Base-by-base conservation (phyloP, 35 echinoderm and acorn worm genomes). In the Diadema setosum region DNA sequence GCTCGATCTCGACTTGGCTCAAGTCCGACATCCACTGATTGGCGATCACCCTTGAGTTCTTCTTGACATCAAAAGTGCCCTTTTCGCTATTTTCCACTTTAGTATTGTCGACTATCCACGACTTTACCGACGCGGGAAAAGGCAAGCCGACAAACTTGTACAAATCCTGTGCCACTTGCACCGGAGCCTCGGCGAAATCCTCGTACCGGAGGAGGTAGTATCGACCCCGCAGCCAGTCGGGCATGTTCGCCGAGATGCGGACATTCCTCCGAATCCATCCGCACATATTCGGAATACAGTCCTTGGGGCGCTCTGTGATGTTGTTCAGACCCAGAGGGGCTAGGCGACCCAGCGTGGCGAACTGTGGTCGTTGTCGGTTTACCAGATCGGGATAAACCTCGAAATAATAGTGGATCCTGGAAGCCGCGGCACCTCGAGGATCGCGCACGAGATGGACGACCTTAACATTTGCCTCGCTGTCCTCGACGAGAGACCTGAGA, bases 371-470 rank as follows among this genome's bases (percentile, higher is more conserved):
- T 29, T 39, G 26, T 9, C 39, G 39, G 30, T 26, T 58, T 18
- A 25, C 34, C 0, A 75, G 44, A 20, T 30, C 65, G 1, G 6
- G 29, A 11, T 21, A 42, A 5, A 2, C 20, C 2, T 82, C 60
- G 24, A 52, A 21, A 33, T 96, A 96, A 32, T 93, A 97, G 5
- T 83, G 81, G 32, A 83, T 87, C 16, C 96, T 31, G 1, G 96
- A 94, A 50, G 83, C 91, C 1, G 92, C 92, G 2, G 90, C 84
- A 5, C 85, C 96, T 21, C 96, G 69, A 4, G 96, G 96, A 70
- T 99, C 96, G 0, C 96, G 81, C 18, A 99, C 83, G 6, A 99
- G 70, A 84, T 99, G 96, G 21, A 99, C 89, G 20, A 99, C 84
- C 89, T 99, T 99, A 3, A 99, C 76, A 65, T 99, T 95, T 20